phyloP scores from a whole-genome alignment of 2,888 invertebrate species.

The Cephus nigrinus region DNA sequence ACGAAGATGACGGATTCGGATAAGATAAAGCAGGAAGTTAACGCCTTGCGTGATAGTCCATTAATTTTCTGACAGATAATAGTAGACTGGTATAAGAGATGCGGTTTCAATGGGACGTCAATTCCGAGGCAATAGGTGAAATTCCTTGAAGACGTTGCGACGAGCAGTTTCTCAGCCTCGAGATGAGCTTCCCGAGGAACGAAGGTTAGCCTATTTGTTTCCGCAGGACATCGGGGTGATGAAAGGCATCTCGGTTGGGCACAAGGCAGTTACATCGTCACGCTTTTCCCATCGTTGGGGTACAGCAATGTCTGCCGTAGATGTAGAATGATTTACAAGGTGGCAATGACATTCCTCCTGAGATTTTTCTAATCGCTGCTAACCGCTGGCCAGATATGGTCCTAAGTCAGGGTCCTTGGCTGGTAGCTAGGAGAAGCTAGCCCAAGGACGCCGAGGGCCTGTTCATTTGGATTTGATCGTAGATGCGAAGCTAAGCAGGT shows the following conservation, averaged over 20 bases:
- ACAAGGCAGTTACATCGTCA: background rate
- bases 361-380: constrained; percentile 25
- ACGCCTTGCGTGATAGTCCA: background rate
- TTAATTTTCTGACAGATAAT: background rate
- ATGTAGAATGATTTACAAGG: background rate
- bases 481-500: constrained; percentile 42
- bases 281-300: background rate
- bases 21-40: background rate
- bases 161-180: constrained; percentile 1
- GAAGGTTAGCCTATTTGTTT: constrained; percentile 16
- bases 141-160: background rate
- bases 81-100: background rate
- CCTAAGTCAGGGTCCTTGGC: constrained; percentile 29
- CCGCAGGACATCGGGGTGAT: background rate
- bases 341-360: constrained; percentile 54
- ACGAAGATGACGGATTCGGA: background rate
- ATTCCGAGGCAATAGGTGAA: background rate
- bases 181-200: background rate
- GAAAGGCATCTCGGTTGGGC: background rate
- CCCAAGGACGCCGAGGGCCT: constrained; percentile 49
- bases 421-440: constrained; percentile 46
- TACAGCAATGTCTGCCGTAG: background rate
- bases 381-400: constrained; percentile 2
- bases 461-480: constrained; percentile 50
- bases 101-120: background rate